phyloP scores from a whole-genome alignment of 2,888 invertebrate genomes.

The Pilophorus perplexus region DNA sequence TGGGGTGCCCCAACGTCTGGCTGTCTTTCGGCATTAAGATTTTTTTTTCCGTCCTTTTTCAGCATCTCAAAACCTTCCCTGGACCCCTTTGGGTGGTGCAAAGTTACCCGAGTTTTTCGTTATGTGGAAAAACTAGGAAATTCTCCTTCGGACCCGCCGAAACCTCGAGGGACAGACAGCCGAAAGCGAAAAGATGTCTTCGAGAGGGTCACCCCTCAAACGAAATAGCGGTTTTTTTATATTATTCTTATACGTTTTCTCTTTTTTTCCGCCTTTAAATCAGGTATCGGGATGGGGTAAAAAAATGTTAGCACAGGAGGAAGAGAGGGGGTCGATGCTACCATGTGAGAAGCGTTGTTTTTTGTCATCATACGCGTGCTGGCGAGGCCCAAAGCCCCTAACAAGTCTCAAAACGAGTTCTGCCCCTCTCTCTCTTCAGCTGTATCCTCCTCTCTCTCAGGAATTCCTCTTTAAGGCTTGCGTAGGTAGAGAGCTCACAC shows the following conservation, averaged over 20 bases:
- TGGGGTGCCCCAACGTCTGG: slow-evolving; percentile 30
- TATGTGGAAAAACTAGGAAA: not conserved
- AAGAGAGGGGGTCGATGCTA: slow-evolving; percentile 23
- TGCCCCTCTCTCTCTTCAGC: slow-evolving; percentile 28
- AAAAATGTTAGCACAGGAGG: slow-evolving; percentile 14
- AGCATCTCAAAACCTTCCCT: not conserved
- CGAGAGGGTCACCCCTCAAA: not conserved
- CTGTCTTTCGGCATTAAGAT: slow-evolving; percentile 18
- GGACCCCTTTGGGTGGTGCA: slow-evolving; percentile 28
- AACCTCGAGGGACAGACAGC: not conserved
- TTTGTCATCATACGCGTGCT: slow-evolving; percentile 44
- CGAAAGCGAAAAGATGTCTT: not conserved
- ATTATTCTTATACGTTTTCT: slow-evolving; percentile 17
- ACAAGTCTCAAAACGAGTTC: slow-evolving; percentile 44
- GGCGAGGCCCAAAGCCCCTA: slow-evolving; percentile 40
- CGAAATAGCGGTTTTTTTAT: not conserved
- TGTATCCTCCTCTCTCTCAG: slow-evolving; percentile 25
- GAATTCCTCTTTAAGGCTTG: slow-evolving; percentile 44
- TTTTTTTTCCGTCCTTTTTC: not conserved
- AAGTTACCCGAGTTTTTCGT: slow-evolving; percentile 8
- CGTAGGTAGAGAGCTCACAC: slow-evolving; percentile 42
- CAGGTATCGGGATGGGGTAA: slow-evolving; percentile 23
- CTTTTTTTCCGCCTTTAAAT: slow-evolving; percentile 20
- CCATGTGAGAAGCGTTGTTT: slow-evolving; percentile 42
- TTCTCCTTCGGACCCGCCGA: not conserved